These are phyloP conservation scores for Aspiorhynchus laticeps DNA, from an alignment of 2,113 vertebrate genomes.

Conservation along the genomic window DNA sequence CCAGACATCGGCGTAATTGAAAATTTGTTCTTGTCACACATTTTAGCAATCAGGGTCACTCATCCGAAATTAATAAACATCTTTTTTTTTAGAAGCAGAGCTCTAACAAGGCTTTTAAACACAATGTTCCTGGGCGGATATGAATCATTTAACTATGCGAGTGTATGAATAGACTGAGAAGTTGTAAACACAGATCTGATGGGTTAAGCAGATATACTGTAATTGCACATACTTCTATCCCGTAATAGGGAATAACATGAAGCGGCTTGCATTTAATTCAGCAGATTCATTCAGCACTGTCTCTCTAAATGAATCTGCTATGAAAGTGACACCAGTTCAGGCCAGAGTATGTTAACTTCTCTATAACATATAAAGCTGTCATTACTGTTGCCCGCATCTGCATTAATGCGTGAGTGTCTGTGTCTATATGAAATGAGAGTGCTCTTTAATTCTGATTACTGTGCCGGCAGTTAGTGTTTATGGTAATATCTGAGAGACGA, in stretches of 20 bases:
- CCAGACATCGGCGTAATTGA: constrained; percentile 68
- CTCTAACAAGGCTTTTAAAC: constrained; percentile 62
- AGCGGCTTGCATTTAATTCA: constrained; percentile 49
- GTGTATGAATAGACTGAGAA: constrained; percentile 22
- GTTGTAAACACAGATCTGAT: constrained; percentile 23
- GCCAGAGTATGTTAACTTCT: constrained; percentile 57
- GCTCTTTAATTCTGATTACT: constrained; percentile 84
- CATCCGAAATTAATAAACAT: constrained; percentile 72
- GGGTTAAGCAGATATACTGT: constrained; percentile 58
- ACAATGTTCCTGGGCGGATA: neutral
- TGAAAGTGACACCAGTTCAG: constrained; percentile 55
- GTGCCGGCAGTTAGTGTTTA: constrained; percentile 85
- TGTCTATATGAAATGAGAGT: constrained; percentile 49
- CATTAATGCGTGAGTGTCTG: neutral
- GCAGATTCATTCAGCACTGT: constrained; percentile 59
- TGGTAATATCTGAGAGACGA: constrained; percentile 81
- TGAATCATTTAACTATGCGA: neutral
- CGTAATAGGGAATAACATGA: neutral
- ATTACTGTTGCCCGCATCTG: constrained; percentile 50
- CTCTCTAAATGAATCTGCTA: constrained; percentile 55
- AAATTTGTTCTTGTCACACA: constrained; percentile 74
- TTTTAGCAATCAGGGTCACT: constrained; percentile 70
- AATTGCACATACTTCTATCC: constrained; percentile 50
- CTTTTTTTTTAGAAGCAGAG: constrained; percentile 53
- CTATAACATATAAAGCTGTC: constrained; percentile 50